phyloP scores from a whole-genome alignment of 2,888 invertebrate genomes.

The Spodoptera littoralis region DNA sequence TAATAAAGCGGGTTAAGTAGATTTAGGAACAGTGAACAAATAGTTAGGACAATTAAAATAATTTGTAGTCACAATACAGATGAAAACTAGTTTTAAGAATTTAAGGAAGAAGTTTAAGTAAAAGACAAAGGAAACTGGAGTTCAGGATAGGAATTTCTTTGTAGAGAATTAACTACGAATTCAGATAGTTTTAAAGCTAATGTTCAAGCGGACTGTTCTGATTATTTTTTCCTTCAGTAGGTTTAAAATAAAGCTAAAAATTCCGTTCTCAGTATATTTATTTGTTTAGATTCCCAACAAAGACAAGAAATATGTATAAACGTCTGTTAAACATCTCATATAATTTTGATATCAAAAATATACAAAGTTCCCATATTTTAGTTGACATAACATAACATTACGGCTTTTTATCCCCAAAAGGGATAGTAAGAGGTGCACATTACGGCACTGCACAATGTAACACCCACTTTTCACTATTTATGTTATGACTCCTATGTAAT shows the following conservation, averaged over 20 bases:
- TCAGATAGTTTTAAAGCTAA: conserved; percentile 1
- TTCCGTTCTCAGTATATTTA: too few relatives aligned
- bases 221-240: background rate
- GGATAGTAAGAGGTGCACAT: too few relatives aligned
- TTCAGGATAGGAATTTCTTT: conserved; percentile 4
- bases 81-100: conserved; percentile 22
- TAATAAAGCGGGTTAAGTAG: conserved; percentile 4
- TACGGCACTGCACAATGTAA: too few relatives aligned
- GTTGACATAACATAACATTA: background rate
- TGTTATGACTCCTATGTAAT: too few relatives aligned
- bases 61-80: conserved; percentile 16
- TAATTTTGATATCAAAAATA: conserved; percentile 1
- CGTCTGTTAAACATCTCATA: too few relatives aligned
- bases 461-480: too few relatives aligned
- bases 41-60: conserved; percentile 3
- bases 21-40: conserved; percentile 1
- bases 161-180: conserved; percentile 7
- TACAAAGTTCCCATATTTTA: conserved; percentile 4
- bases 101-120: conserved; percentile 14
- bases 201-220: background rate
- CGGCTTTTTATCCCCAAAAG: too few relatives aligned
- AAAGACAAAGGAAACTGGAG: conserved; percentile 25
- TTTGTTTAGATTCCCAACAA: too few relatives aligned
- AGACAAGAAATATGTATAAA: too few relatives aligned
- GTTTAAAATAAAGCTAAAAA: too few relatives aligned